A percentile compares a stretch with the other conserved stretches of the same genome.
Evolutionary conservation across 2,888 invertebrate species (phyloP).

Genomic region (Leptinotarsa rubiginosa): DNA sequence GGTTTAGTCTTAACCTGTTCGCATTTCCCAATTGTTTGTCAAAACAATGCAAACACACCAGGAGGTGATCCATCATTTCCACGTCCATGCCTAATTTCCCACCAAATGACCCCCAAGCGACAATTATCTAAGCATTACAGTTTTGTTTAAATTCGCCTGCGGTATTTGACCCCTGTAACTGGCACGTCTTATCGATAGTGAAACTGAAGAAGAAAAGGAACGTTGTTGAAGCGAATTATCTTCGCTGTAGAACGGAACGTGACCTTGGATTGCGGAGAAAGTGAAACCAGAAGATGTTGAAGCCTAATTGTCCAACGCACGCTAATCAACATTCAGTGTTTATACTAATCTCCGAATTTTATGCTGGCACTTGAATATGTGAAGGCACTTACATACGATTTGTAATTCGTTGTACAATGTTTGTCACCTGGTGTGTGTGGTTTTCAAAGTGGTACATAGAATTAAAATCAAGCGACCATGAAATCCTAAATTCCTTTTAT

Average conservation of each 20-base stretch:
- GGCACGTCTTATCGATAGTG: conserved; percentile 7
- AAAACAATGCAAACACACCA: not conserved
- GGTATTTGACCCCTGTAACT: not conserved
- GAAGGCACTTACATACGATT: not conserved
- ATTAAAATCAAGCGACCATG: not conserved
- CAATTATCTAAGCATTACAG: not conserved
- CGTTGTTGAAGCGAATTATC: not conserved
- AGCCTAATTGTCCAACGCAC: not conserved
- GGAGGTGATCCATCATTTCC: not conserved
- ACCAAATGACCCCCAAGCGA: not conserved
- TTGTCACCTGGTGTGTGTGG: not conserved
- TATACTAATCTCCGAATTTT: not conserved
- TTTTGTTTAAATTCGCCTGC: not conserved
- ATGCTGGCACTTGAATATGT: not conserved
- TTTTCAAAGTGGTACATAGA: not conserved
- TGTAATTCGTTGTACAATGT: not conserved
- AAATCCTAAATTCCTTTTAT: not conserved
- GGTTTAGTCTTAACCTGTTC: too few relatives aligned
- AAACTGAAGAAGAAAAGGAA: conserved; percentile 4
- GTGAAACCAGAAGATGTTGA: conserved; percentile 25
- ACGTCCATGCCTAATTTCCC: not conserved
- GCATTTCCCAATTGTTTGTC: too few relatives aligned
- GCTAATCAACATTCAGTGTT: not conserved
- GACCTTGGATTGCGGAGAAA: conserved; percentile 27
- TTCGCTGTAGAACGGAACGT: not conserved